Percentiles rank a stretch among this genome's conserved stretches.
Evolutionary conservation across 2,797 vertebrate species (phyloP).

Genomic region (Numenius phaeopus): DNA sequence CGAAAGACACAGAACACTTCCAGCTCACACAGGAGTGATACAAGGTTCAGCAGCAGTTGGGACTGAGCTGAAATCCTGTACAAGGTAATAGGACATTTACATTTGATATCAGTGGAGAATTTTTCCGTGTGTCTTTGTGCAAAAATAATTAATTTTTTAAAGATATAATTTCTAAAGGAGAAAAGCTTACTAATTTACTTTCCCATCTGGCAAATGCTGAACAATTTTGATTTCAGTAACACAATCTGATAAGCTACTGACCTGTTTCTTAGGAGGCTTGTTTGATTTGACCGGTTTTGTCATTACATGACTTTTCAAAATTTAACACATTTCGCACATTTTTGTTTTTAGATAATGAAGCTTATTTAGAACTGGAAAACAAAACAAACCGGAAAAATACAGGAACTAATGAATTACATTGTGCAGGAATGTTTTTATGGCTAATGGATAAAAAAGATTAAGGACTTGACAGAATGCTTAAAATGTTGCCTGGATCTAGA

Average conservation of each 20-base stretch:
- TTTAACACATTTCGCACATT: background rate
- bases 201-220: background rate
- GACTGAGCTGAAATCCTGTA: background rate
- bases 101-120: background rate
- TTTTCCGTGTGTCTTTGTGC: background rate
- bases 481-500: slow-evolving; percentile 56
- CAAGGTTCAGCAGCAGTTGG: background rate
- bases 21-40: background rate
- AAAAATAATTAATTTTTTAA: background rate
- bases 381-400: slow-evolving; percentile 55
- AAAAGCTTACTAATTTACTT: background rate
- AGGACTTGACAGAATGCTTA: slow-evolving; percentile 74
- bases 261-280: rapidly evolving
- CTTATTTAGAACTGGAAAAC: slow-evolving; percentile 69
- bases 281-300: background rate
- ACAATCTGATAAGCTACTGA: background rate
- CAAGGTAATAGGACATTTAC: background rate
- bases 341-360: slow-evolving; percentile 62
- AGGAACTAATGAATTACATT: slow-evolving; percentile 58
- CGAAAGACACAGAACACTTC: background rate
- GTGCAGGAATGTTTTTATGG: slow-evolving; percentile 74
- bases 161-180: background rate
- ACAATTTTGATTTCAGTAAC: background rate
- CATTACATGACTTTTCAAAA: background rate
- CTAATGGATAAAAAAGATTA: slow-evolving; percentile 68